phyloP scores from a whole-genome alignment of 2,888 invertebrate species.

The Pseudanteris insignis region DNA sequence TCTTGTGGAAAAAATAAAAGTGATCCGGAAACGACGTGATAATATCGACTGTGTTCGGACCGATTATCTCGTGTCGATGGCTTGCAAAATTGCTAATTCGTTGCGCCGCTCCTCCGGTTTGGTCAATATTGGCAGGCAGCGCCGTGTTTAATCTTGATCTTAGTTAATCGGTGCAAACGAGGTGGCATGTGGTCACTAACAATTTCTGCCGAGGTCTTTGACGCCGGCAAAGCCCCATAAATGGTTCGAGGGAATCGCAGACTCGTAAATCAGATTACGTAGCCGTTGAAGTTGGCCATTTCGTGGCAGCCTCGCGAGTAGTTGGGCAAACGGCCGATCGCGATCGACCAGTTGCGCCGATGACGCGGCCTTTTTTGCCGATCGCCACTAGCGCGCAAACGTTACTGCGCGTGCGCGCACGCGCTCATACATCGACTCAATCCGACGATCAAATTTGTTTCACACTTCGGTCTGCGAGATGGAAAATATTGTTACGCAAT shows the following conservation, averaged over 20 bases:
- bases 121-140: conserved; percentile 35
- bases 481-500: too few relatives aligned
- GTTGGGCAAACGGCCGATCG: conserved; percentile 27
- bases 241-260: conserved; percentile 46
- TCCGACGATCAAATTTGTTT: too few relatives aligned
- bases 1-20: conserved; percentile 28
- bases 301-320: conserved; percentile 12
- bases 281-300: conserved; percentile 48
- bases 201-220: conserved; percentile 50
- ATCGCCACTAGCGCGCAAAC: neutral
- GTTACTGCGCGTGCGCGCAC: too few relatives aligned
- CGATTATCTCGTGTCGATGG: conserved; percentile 3
- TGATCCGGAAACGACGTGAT: conserved; percentile 37
- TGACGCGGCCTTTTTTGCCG: conserved; percentile 10
- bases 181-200: conserved; percentile 56
- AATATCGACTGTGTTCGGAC: too few relatives aligned
- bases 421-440: too few relatives aligned
- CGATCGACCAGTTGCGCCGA: conserved; percentile 24
- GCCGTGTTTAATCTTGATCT: conserved; percentile 41
- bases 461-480: too few relatives aligned
- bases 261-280: conserved; percentile 54
- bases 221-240: conserved; percentile 46
- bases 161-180: conserved; percentile 54
- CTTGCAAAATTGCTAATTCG: conserved; percentile 4
- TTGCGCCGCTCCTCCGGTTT: neutral